Conservation (phyloP, 2,113 vertebrate genomes). For the Gorilla gorilla region DNA sequence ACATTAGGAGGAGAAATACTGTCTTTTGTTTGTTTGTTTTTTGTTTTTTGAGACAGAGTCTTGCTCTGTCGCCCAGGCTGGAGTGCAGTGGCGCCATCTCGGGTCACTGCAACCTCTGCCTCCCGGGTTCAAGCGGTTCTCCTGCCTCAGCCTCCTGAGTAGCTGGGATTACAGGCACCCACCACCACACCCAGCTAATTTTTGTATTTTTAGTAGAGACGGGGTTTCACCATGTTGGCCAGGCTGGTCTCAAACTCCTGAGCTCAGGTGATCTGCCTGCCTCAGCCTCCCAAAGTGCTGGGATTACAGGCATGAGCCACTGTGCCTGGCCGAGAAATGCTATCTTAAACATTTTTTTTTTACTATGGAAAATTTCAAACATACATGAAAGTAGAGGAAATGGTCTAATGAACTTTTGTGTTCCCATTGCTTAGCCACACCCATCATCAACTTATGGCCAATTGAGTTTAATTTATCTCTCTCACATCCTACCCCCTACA, state of each 20-base stretch:
- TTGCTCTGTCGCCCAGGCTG: background rate
- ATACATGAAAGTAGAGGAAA: background rate
- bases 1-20: background rate
- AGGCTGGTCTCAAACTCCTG: background rate
- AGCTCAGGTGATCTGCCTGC: background rate
- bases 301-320: background rate
- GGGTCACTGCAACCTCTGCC: background rate
- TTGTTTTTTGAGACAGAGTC: background rate
- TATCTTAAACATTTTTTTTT: background rate
- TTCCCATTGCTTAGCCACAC: background rate
- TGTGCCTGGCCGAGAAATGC: background rate
- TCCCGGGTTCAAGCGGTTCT: background rate
- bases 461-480: background rate
- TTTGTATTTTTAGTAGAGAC: background rate
- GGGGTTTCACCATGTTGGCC: background rate
- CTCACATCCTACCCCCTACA: background rate
- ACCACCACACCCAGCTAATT: background rate
- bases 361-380: constrained; percentile 22
- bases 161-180: background rate
- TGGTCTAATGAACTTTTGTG: background rate
- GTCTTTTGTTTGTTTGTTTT: background rate
- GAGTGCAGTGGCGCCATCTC: background rate
- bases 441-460: background rate
- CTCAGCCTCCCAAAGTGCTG: background rate
- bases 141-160: background rate